Evolutionary conservation across 2,113 vertebrate genomes (phyloP).

Genomic region (Vanacampus margaritifer): DNA sequence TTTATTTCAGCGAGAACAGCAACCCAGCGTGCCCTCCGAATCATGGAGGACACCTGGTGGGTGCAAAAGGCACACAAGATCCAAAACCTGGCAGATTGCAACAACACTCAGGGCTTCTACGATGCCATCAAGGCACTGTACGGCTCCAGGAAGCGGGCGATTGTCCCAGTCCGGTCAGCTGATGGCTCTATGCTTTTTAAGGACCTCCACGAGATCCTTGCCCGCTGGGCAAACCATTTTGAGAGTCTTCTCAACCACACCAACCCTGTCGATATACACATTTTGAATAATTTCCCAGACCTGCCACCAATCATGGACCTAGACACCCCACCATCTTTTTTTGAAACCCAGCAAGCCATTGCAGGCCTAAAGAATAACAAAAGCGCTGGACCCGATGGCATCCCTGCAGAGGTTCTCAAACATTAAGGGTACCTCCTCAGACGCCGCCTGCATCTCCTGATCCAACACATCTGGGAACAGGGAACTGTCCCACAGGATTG

Average conservation of each 20-base stretch:
- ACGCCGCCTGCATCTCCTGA: not conserved
- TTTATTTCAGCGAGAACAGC: too few relatives aligned
- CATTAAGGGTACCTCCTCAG: not conserved
- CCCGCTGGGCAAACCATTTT: not conserved
- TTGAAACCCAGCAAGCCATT: too few relatives aligned
- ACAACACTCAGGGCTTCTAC: too few relatives aligned
- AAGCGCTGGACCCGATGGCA: not conserved
- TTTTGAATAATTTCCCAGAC: too few relatives aligned
- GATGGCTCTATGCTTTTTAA: not conserved
- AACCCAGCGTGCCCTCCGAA: too few relatives aligned
- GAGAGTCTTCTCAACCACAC: not conserved
- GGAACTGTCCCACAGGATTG: not conserved
- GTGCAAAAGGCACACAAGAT: not conserved
- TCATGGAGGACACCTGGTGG: too few relatives aligned
- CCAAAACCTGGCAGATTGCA: not conserved
- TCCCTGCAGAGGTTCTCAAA: not conserved
- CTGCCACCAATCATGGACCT: not conserved
- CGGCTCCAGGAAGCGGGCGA: too few relatives aligned
- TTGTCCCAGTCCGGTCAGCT: too few relatives aligned
- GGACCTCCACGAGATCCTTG: not conserved
- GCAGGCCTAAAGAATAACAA: not conserved
- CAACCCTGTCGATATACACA: not conserved
- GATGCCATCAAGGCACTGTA: too few relatives aligned
- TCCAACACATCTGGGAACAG: not conserved
- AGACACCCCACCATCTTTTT: not conserved